Base-by-base conservation (phyloP, 2,113 vertebrate species). In the Cheilinus undulatus region DNA sequence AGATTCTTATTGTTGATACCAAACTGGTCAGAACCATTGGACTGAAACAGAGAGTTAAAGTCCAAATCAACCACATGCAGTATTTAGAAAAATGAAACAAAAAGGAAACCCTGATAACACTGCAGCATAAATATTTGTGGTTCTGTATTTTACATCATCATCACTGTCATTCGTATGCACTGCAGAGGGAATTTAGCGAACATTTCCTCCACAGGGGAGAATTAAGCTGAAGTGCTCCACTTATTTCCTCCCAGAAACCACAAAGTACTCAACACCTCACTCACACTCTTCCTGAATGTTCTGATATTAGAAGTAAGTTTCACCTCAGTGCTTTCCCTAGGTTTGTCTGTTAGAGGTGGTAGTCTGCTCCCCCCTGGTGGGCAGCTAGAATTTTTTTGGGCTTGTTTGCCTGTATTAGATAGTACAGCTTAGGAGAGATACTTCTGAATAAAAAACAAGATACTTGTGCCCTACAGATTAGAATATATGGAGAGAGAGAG, bases 11-110 rank as follows among this genome's bases (percentile, higher is more conserved):
- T 95, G 91, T 92, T 87, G 28, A 93, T 90, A 78, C 90, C 93
- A 65, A 97, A 97, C 32, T 95, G 94, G 89, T 97, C 97, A 36
- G 94, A 92, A 1, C 90, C 94, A 63, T 94, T 96, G 43, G 94
- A 94, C 97, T 96, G 91, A 23, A 82, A 90, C 62, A 88, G 66
- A 84, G 64, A 7, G 20, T 66, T 82, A 73, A 60, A 43, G 14
- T n/a, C 1, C 19, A 27, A 63, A 56, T 56, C 9, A 75, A 51
- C 67, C 5, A 22, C 30, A 60, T 5, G 30, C 15, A 45, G 0
- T 22, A 28, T 23, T 24, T 27, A 1, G 0, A 61, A 58, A 49
- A 38, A 24, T 15, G 15, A 40, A 15, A 40, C 14, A 40, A 40
- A 5, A 7, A 38, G 2, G 14, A 26, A 7, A 43, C 24, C 32